Percentiles rank a stretch among this genome's conserved stretches.
phyloP scores from a whole-genome alignment of 2,888 invertebrate genomes.

The Graphium colonna region DNA sequence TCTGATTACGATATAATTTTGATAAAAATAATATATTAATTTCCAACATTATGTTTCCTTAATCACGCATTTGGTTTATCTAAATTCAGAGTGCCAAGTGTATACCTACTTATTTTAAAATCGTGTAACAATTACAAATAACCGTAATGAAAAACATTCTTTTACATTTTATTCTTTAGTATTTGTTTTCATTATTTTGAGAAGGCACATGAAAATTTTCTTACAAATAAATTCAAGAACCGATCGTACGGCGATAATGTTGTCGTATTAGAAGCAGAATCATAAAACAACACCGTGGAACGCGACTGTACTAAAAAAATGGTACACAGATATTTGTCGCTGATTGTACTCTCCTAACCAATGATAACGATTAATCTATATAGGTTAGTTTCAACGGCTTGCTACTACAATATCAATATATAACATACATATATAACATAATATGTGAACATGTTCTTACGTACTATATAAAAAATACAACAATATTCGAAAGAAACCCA shows the following conservation, averaged over 20 bases:
- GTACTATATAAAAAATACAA: conserved; percentile 75
- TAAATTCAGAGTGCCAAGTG: conserved; percentile 55
- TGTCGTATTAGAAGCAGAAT: conserved; percentile 11
- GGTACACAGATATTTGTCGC: background rate
- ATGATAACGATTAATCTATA: conserved; percentile 18
- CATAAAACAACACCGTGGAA: background rate
- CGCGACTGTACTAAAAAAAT: background rate
- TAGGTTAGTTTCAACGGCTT: conserved; percentile 13
- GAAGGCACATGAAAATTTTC: conserved; percentile 78
- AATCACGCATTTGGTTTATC: conserved; percentile 35
- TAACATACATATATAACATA: conserved; percentile 38
- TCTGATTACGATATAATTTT: background rate
- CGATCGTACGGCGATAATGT: conserved; percentile 28
- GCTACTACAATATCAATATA: conserved; percentile 16
- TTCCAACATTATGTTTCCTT: conserved; percentile 42
- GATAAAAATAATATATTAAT: background rate
- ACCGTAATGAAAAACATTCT: conserved; percentile 62
- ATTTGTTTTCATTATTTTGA: conserved; percentile 60
- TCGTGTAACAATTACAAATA: conserved; percentile 64
- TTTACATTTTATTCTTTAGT: conserved; percentile 56
- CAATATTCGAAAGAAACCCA: conserved; percentile 54
- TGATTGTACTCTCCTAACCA: conserved; percentile 19
- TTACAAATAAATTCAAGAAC: conserved; percentile 68
- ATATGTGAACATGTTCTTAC: conserved; percentile 61
- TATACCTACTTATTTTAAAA: conserved; percentile 57